phyloP scores from a whole-genome alignment of 2,888 invertebrate species.

The Melanophora roralis region DNA sequence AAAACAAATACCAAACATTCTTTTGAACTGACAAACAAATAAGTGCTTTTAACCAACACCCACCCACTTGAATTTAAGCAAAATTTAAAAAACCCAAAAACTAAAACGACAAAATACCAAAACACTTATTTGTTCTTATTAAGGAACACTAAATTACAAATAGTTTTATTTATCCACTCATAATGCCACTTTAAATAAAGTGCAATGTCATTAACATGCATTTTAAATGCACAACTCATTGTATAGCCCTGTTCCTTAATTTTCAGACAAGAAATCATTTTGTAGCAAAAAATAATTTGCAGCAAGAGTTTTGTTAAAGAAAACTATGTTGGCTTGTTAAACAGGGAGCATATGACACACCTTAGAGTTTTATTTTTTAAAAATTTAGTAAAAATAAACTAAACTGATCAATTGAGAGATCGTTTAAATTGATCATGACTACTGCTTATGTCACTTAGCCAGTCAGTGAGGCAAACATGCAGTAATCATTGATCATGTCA shows the following conservation, averaged over 20 bases:
- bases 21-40: constrained; percentile 2
- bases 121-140: neutral
- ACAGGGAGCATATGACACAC: constrained; percentile 24
- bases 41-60: neutral
- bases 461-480: neutral
- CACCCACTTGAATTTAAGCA: constrained; percentile 4
- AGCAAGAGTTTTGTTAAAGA: neutral
- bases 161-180: no score
- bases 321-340: neutral
- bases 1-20: neutral
- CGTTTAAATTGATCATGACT: constrained; percentile 33
- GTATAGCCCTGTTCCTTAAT: no score
- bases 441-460: constrained; percentile 26
- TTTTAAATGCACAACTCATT: neutral
- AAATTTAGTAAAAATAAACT: neutral
- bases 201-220: constrained; percentile 54
- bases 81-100: neutral
- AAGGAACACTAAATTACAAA: no score
- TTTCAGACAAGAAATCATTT: no score
- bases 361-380: constrained; percentile 1
- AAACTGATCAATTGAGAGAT: constrained; percentile 38
- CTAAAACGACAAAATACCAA: constrained; percentile 13
- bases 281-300: no score
- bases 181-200: constrained; percentile 8
- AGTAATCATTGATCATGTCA: constrained; percentile 58